Conservation (phyloP, 1,140 invertebrate genomes). For the Doryteuthis pealeii region DNA sequence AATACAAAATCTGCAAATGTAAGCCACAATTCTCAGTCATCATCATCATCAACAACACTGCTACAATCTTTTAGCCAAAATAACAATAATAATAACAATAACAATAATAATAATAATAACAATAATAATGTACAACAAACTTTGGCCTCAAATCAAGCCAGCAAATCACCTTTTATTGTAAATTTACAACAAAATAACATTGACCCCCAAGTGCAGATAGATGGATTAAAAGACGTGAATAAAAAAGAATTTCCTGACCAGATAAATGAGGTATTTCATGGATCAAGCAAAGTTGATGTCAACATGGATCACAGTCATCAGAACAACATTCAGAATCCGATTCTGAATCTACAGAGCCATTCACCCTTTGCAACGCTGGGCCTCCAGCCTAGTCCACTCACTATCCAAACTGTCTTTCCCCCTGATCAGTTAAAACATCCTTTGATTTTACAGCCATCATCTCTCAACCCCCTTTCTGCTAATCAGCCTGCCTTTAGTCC, state of each 20-base stretch:
- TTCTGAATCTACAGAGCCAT: conserved; percentile 4
- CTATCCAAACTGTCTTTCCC: conserved; percentile 20
- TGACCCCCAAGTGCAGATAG: not conserved
- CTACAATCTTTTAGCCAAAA: not conserved
- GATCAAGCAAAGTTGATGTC: conserved; percentile 28
- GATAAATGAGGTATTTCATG: conserved; percentile 22
- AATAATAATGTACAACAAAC: not conserved
- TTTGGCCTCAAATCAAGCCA: not conserved
- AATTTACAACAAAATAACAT: not conserved
- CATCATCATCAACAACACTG: not conserved
- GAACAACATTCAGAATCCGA: not conserved
- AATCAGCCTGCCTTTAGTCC: conserved; percentile 11
- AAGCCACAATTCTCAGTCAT: not conserved
- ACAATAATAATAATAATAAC: not conserved
- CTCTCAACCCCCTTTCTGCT: conserved; percentile 2
- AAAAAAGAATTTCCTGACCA: conserved; percentile 20
- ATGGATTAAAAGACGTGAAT: conserved; percentile 18
- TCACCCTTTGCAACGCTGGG: conserved; percentile 11
- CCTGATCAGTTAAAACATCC: conserved; percentile 22
- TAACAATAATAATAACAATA: not conserved
- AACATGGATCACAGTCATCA: conserved; percentile 17
- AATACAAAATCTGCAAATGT: not conserved
- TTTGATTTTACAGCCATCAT: conserved; percentile 19
- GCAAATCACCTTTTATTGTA: not conserved
- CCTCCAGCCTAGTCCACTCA: conserved; percentile 14